Evolutionary conservation across 2,888 invertebrate species (phyloP).

Genomic region (Aleiodes leptofemur): DNA sequence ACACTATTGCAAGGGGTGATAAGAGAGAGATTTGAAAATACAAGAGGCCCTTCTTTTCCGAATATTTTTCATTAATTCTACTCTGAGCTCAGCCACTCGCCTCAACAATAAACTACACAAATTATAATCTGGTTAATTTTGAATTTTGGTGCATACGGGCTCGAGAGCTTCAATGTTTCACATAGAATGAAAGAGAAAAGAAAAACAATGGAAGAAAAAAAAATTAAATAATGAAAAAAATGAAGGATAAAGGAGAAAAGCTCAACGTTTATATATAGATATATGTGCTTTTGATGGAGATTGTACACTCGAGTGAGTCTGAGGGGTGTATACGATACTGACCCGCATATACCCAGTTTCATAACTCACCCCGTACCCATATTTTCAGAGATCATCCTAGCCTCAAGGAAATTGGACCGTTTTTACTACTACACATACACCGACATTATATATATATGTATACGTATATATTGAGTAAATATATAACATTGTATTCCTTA

Average conservation of each 20-base stretch:
- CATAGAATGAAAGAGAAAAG: background rate
- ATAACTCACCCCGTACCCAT: slow-evolving; percentile 42
- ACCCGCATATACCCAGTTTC: slow-evolving; percentile 40
- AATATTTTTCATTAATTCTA: no score
- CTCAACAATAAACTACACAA: no score
- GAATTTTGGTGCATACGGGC: background rate
- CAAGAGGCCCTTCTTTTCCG: no score
- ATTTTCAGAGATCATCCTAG: slow-evolving; percentile 38
- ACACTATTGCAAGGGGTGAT: no score
- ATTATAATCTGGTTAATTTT: no score
- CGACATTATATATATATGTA: background rate
- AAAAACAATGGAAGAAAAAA: background rate
- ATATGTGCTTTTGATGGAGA: slow-evolving; percentile 7
- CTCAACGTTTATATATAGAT: slow-evolving; percentile 3
- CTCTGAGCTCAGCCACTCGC: no score
- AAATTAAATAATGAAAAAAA: slow-evolving; percentile 15
- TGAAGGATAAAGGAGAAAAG: slow-evolving; percentile 11
- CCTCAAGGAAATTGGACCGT: slow-evolving; percentile 42
- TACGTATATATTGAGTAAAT: no score
- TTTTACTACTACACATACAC: slow-evolving; percentile 8
- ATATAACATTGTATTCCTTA: background rate
- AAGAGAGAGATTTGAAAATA: no score
- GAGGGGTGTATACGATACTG: slow-evolving; percentile 32
- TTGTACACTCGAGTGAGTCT: background rate
- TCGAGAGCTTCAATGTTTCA: background rate